Base-by-base conservation (phyloP, 2,797 vertebrate genomes). In the Remorina albescens region DNA sequence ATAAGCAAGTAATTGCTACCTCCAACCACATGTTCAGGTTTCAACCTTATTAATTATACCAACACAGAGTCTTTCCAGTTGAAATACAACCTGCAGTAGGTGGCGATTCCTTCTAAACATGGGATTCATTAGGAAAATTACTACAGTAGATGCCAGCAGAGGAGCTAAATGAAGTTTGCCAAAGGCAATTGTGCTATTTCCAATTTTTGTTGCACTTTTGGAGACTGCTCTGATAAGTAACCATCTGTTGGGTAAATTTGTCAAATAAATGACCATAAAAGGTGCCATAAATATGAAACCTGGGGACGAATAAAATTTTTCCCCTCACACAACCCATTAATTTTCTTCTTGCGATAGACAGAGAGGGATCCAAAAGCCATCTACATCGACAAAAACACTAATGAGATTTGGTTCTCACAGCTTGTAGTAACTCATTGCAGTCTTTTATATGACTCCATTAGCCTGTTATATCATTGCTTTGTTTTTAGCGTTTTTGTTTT, bases 211-310 rank as follows among this genome's bases (percentile, higher is more conserved):
- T 65, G 78, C 78, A 76, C 77, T 76, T 82, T 77, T 74, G 76
- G 87, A 76, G 68, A 51, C 71, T 59, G 78, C 63, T 84, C 78
- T 86, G 74, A 88, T 84, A 83, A 84, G 68, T 49, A 78, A 64
- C 85, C 86, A 90, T 93, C 85, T 91, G 90, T 67, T 86, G 62
- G 72, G 54, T 74, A 74, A 82, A 72, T 80, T 63, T 77, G 42
- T 83, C 59, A 86, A 86, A 88, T 86, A 89, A 88, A 90, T 78
- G 73, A 72, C 73, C 57, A 74, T 88, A 83, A 91, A 89, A 89
- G n/a, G 44, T 82, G 37, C 78, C 53, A 83, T 87, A 81, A 89
- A 91, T 77, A 79, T 74, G 71, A 85, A 85, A 90, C 81, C 86
- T 81, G 83, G 83, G 77, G 80, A 85, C 63, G 61, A 37, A 42